These are phyloP conservation scores for Tubulanus polymorphus DNA, from an alignment of 2,888 invertebrate species.

Conservation along the genomic window DNA sequence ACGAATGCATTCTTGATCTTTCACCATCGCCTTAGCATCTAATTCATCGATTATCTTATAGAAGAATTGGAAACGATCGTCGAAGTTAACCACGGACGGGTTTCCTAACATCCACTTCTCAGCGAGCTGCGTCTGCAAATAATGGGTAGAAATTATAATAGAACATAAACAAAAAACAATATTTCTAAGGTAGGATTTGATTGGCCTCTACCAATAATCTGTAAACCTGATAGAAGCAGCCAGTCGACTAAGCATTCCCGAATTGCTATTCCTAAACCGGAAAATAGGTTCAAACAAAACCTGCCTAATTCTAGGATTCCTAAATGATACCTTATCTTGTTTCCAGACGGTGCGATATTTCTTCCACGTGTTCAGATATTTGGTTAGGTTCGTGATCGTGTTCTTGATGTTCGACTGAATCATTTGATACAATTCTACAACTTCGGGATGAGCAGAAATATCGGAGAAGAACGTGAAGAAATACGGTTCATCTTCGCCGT, in stretches of 20 bases:
- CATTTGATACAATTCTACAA: slow-evolving; percentile 65
- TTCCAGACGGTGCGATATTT: slow-evolving; percentile 51
- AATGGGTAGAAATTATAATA: too few relatives aligned
- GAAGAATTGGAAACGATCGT: slow-evolving; percentile 82
- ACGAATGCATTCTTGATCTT: slow-evolving; percentile 49
- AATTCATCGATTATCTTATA: slow-evolving; percentile 70
- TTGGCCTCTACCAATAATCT: too few relatives aligned
- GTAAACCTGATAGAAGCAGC: too few relatives aligned
- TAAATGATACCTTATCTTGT: slow-evolving; percentile 53
- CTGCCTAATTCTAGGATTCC: too few relatives aligned
- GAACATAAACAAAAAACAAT: too few relatives aligned
- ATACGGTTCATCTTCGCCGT: slow-evolving; percentile 62
- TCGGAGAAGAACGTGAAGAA: slow-evolving; percentile 78
- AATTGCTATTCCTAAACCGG: too few relatives aligned
- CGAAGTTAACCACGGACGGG: slow-evolving; percentile 66
- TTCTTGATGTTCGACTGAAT: slow-evolving; percentile 67
- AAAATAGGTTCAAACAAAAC: too few relatives aligned
- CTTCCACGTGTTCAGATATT: slow-evolving; percentile 60
- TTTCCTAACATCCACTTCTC: slow-evolving; percentile 72
- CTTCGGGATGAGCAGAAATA: slow-evolving; percentile 66
- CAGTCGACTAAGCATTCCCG: too few relatives aligned
- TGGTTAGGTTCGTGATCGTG: slow-evolving; percentile 64
- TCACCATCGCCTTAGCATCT: slow-evolving; percentile 43
- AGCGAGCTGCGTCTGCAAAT: slow-evolving; percentile 56
- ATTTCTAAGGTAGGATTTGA: too few relatives aligned